Conservation (phyloP, 2,113 vertebrate species). For the Struthidea cinerea region DNA sequence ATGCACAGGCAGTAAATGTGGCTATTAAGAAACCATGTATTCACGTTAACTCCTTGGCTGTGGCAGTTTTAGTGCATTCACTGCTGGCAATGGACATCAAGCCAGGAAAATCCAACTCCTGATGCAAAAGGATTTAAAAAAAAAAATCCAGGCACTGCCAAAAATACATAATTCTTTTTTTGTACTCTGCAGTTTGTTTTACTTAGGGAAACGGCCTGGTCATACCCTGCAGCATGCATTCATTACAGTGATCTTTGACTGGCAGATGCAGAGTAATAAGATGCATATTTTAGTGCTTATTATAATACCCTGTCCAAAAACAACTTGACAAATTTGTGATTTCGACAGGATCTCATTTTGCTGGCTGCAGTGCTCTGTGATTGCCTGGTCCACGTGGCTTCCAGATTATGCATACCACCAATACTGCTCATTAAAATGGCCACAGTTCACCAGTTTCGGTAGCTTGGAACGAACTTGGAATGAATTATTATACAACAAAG, state of each 20-base stretch:
- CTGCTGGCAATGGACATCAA: conserved; percentile 36
- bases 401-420: conserved; percentile 84
- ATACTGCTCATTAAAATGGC: conserved; percentile 91
- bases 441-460: conserved; percentile 87
- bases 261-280: conserved; percentile 79
- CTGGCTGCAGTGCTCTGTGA: conserved; percentile 83
- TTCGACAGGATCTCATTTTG: conserved; percentile 86
- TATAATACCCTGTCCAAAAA: conserved; percentile 82
- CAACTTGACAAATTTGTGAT: conserved; percentile 83
- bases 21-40: conserved; percentile 61
- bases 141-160: conserved; percentile 43
- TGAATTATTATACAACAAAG: conserved; percentile 95
- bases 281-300: conserved; percentile 80
- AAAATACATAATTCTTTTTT: conserved; percentile 69
- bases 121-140: conserved; percentile 55
- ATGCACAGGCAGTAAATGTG: conserved; percentile 52
- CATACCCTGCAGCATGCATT: conserved; percentile 77
- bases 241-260: conserved; percentile 79
- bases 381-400: conserved; percentile 82
- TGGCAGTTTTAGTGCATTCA: neutral
- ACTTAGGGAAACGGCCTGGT: conserved; percentile 72
- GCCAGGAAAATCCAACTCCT: conserved; percentile 66
- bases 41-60: conserved; percentile 41
- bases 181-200: conserved; percentile 76
- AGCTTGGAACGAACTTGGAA: conserved; percentile 84